Evolutionary conservation across 1,140 invertebrate genomes (phyloP).

Genomic region (Ceratosolen solmsi): DNA sequence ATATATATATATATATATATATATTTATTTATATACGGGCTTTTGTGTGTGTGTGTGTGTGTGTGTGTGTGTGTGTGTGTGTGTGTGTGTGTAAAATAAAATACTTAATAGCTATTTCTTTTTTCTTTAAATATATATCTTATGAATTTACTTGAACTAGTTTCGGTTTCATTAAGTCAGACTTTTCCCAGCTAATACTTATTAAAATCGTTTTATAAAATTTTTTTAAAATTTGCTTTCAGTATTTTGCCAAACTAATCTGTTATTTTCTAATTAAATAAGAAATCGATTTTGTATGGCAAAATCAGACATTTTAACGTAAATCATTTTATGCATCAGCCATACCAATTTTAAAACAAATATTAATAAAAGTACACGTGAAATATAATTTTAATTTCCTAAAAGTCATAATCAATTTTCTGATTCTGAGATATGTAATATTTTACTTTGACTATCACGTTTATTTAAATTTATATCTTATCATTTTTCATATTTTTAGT

Average conservation of each 20-base stretch:
- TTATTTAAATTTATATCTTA: slow-evolving; percentile 17
- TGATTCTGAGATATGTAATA: neutral
- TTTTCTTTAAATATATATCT: neutral
- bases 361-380: neutral
- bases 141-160: neutral
- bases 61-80: too few species aligned
- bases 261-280: too few species aligned
- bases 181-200: neutral
- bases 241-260: neutral
- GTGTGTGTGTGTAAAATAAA: too few species aligned
- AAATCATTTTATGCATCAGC: neutral
- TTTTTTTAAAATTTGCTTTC: neutral
- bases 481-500: slow-evolving; percentile 17
- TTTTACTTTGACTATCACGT: neutral
- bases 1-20: too few species aligned
- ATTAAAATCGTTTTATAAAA: neutral
- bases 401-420: neutral
- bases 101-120: neutral
- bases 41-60: too few species aligned
- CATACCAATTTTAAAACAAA: neutral
- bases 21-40: too few species aligned
- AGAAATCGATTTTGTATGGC: too few species aligned
- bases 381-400: neutral
- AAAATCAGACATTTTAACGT: neutral
- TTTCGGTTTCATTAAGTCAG: neutral